Percentiles rank a stretch among this genome's conserved stretches.
phyloP scores from a whole-genome alignment of 2,888 invertebrate species.

The Oxyscelio sp. region DNA sequence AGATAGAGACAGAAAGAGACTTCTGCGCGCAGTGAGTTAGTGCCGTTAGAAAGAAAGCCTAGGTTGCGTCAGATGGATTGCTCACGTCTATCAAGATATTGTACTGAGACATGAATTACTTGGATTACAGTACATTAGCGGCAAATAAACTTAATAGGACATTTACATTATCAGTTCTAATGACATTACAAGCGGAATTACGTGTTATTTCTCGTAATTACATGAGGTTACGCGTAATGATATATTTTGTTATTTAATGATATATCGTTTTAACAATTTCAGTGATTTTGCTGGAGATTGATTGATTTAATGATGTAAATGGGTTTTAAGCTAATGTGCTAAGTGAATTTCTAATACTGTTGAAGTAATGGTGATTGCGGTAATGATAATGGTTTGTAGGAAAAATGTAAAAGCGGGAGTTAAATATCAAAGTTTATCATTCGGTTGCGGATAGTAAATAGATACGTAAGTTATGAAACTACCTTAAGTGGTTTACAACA shows the following conservation, averaged over 20 bases:
- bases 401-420: no score
- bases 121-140: constrained; percentile 57
- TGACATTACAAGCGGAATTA: constrained; percentile 44
- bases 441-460: no score
- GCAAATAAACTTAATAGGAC: constrained; percentile 55
- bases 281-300: constrained; percentile 9
- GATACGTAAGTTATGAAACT: no score
- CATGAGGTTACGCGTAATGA: constrained; percentile 38
- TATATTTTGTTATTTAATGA: constrained; percentile 51
- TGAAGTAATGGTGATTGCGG: background rate
- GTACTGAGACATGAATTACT: constrained; percentile 40
- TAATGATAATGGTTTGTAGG: background rate
- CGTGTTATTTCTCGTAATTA: constrained; percentile 64
- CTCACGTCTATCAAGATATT: constrained; percentile 52
- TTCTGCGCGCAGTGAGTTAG: constrained; percentile 23
- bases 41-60: constrained; percentile 19
- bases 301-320: constrained; percentile 13
- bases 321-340: background rate
- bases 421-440: no score
- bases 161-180: constrained; percentile 58
- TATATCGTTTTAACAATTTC: constrained; percentile 31
- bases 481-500: no score
- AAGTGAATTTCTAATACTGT: background rate
- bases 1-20: no score
- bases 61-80: constrained; percentile 7